Evolutionary conservation across 2,797 vertebrate genomes (phyloP).

Genomic region (Phyllotis vaccarum): DNA sequence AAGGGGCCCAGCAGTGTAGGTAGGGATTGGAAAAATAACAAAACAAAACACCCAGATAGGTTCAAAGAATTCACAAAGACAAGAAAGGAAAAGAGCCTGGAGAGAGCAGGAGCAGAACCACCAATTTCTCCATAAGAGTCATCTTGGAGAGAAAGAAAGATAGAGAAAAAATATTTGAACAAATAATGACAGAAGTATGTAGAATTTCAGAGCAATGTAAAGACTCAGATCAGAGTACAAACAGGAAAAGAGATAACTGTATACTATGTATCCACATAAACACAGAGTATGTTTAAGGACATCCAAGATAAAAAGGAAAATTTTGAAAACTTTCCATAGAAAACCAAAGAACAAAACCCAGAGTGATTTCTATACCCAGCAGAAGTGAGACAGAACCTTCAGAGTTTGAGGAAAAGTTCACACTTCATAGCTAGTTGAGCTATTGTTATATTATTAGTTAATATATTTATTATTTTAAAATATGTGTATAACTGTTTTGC

Average conservation of each 20-base stretch:
- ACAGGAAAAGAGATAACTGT: neutral
- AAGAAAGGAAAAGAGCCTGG: neutral
- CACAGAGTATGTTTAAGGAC: neutral
- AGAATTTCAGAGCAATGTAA: neutral
- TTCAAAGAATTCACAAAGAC: neutral
- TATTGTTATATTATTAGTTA: neutral
- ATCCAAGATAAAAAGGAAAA: neutral
- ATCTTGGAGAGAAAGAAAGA: neutral
- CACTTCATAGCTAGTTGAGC: neutral
- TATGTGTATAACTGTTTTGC: neutral
- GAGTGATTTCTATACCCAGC: neutral
- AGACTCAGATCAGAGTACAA: neutral
- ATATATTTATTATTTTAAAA: neutral
- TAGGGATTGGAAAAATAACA: neutral
- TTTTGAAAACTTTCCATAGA: neutral
- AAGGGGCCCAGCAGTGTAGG: neutral
- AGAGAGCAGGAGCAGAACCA: neutral
- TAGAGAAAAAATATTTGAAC: neutral
- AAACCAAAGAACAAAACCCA: neutral
- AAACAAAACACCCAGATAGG: neutral
- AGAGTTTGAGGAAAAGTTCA: neutral
- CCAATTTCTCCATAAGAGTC: neutral
- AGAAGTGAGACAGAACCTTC: neutral
- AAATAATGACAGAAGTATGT: neutral
- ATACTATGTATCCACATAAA: neutral